Evolutionary conservation across 2,888 invertebrate species (phyloP).

Genomic region (Apodemia duryi): DNA sequence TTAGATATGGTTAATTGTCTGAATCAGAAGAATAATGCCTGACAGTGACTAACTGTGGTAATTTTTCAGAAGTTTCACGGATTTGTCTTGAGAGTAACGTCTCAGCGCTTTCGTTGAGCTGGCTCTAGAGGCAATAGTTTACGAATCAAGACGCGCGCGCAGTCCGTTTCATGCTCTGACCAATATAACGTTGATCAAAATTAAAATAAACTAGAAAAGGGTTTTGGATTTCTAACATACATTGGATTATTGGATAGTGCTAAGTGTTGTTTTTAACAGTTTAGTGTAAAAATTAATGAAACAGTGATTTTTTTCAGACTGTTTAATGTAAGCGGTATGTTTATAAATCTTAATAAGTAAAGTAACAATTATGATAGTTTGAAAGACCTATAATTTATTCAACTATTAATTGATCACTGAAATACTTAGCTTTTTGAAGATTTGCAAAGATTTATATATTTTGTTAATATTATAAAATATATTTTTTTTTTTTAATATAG

Average conservation of each 20-base stretch:
- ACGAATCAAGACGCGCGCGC: slow-evolving; percentile 59
- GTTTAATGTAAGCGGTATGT: slow-evolving; percentile 24
- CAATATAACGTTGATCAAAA: slow-evolving; percentile 67
- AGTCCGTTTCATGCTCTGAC: slow-evolving; percentile 58
- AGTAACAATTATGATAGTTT: slow-evolving; percentile 21
- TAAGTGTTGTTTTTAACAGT: slow-evolving; percentile 10
- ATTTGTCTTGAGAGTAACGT: slow-evolving; percentile 42
- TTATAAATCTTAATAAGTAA: slow-evolving; percentile 23
- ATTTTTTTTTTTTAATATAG: no score
- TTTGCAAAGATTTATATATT: no score
- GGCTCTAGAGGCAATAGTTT: slow-evolving; percentile 43
- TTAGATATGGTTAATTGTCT: slow-evolving; percentile 8
- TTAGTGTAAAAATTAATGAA: slow-evolving; percentile 14
- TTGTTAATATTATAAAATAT: no score
- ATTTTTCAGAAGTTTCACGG: slow-evolving; percentile 40
- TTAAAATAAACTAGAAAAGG: slow-evolving; percentile 58
- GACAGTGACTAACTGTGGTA: slow-evolving; percentile 45
- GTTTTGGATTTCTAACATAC: slow-evolving; percentile 37
- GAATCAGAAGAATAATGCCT: slow-evolving; percentile 32
- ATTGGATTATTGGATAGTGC: slow-evolving; percentile 28
- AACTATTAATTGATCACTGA: background rate
- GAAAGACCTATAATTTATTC: slow-evolving; percentile 13
- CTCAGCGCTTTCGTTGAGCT: slow-evolving; percentile 45
- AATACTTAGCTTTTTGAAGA: no score
- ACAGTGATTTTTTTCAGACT: slow-evolving; percentile 21